Base-by-base conservation (phyloP, 30 jellyfish, hydroid and myxozoan species). In the Aurelia sp. region DNA sequence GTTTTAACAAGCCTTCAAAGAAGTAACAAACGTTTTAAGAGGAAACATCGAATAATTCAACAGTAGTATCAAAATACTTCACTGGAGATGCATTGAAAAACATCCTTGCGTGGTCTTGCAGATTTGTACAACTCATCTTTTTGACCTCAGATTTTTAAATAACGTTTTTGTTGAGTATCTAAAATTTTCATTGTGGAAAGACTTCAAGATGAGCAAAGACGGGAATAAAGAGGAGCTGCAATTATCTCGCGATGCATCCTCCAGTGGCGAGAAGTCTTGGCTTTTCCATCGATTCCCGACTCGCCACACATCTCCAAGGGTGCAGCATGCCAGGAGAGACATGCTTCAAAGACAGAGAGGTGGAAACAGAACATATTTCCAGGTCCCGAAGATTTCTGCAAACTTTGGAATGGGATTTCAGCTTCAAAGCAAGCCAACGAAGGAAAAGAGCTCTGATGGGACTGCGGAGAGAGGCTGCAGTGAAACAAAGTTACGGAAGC, bases 351-450 rank as follows among this genome's bases (percentile, higher is more conserved):
- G 62, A 13, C 62, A 50, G 13, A 13, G 7, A 12, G 38, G 16
- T 24, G 62, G 61, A 33, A 24, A 33, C 30, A 44, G 63, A 33
- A 8, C 17, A 4, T 69, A 21, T 24, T 69, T 44, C 63, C 52
- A 16, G 52, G 77, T 66, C 8, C 77, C 77, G 4, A 69, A 18
- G 61, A 50, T 33, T 24, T 44, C 62, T 13, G 62, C 61, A 44
- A 69, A 50, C 63, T 69, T 22, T 30, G 80, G 38, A 57, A 9
- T 24, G 61, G 80, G 80, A 69, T 9, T 69, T 69, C 80, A 69
- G 19, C 63, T 12, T 24, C 62, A 50, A 69, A 9, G 30, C 19
- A 33, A 22, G 57, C 60, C 80, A 50, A 10, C 8, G 6, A 18
- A 50, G n/a, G 47, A 40, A 13, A 27, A 50, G 30, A 59, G 33